Evolutionary conservation across 2,797 vertebrate genomes (phyloP).

Genomic region (Microctenopoma stevenorrisi): DNA sequence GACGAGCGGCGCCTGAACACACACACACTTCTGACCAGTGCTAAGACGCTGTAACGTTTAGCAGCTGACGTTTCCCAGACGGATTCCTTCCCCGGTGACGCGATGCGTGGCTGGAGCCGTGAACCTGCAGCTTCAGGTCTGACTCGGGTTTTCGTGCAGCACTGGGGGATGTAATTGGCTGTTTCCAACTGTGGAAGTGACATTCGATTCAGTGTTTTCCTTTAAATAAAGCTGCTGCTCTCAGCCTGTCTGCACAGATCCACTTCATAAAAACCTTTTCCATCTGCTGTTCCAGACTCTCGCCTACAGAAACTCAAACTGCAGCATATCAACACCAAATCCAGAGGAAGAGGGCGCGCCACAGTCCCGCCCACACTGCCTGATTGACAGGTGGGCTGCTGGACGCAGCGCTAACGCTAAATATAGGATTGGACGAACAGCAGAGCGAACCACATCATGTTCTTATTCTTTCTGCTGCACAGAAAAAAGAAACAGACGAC

Average conservation of each 20-base stretch:
- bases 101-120: too few species aligned
- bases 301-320: conserved; percentile 50
- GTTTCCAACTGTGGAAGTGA: conserved; percentile 6
- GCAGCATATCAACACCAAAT: conserved; percentile 17
- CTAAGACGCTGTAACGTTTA: too few species aligned
- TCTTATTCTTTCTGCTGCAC: not conserved
- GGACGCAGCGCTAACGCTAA: not conserved
- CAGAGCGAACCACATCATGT: not conserved
- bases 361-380: conserved; percentile 44
- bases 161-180: not conserved
- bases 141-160: not conserved
- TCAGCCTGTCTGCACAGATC: conserved; percentile 43
- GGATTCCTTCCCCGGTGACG: too few species aligned
- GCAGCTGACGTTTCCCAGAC: too few species aligned
- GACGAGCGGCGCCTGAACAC: too few species aligned
- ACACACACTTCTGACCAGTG: too few species aligned
- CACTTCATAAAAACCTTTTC: conserved; percentile 62
- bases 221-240: conserved; percentile 42
- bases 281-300: conserved; percentile 65
- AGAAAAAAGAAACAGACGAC: too few species aligned
- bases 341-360: conserved; percentile 33
- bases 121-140: too few species aligned
- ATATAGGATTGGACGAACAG: too few species aligned
- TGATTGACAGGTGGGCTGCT: conserved; percentile 44
- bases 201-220: conserved; percentile 20